Base-by-base conservation (phyloP, 2,888 invertebrate genomes). In the Leucophenga maculata region DNA sequence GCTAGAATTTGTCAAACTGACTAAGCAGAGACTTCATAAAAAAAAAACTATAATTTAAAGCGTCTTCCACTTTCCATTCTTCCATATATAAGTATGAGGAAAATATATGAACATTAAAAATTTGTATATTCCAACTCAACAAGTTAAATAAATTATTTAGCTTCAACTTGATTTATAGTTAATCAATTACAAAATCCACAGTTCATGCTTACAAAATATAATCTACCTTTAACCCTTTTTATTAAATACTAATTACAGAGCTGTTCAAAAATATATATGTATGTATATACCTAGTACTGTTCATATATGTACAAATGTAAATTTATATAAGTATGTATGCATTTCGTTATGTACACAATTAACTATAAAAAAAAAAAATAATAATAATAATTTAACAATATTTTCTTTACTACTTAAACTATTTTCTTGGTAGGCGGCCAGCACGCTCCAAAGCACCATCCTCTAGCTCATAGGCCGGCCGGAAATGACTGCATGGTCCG, bases 391-490 rank as follows among this genome's bases (percentile, higher is more conserved):
- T 52, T 52, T 9, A 16, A 18, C 26, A 14, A 11, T 22, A 55
- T 20, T 55, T 20, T 55, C 20, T 9, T 3, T 54, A 4, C 18
- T 11, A 3, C 20, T n/a, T n/a, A n/a, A 3, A 13, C 26, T 71
- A 79, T 48, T 80, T 78, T 44, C 67, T 70, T 59, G 65, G 31
- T 39, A 73, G 20, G 57, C 89, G 83, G 1, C 89, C 89, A 13
- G 85, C 86, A 14, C 89, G 84, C 70, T 89, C 89, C 32, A 80
- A 68, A 0, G 72, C 69, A 6, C 80, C 76, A 73, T 88, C 86
- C 11, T 68, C 39, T 48, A 89, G 71, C 62, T 90, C 89, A 90
- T 94, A 94, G 0, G 97, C 97, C 0, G 96, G 94, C 48, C 90
- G 89, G 88, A 94, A 95, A n/a, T 67, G 62, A 16, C 18, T 48